Conservation (phyloP, 1,140 invertebrate species). For the Cotesia glomerata region DNA sequence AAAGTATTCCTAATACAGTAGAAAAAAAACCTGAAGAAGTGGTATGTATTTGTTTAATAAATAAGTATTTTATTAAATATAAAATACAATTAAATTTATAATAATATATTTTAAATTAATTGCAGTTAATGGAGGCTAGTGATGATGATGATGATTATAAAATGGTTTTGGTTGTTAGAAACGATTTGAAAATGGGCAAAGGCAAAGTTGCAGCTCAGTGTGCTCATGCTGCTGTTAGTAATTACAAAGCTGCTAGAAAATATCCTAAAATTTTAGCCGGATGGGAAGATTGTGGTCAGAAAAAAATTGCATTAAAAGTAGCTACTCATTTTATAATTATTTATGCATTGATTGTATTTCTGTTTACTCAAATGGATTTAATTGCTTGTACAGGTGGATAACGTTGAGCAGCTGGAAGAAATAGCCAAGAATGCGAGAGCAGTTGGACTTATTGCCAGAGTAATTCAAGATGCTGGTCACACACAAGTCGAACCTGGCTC, state of each 20-base stretch:
- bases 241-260: conserved; percentile 72
- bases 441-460: conserved; percentile 72
- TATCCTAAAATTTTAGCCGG: conserved; percentile 70
- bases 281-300: conserved; percentile 82
- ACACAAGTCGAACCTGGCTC: conserved; percentile 89
- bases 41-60: background rate
- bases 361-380: background rate
- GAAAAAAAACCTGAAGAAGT: background rate
- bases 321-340: conserved; percentile 35
- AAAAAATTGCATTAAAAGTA: conserved; percentile 81
- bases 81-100: background rate
- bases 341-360: background rate
- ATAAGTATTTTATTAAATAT: background rate
- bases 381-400: conserved; percentile 62
- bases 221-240: conserved; percentile 85
- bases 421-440: conserved; percentile 73
- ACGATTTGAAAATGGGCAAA: conserved; percentile 92
- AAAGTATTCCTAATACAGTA: background rate
- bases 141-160: conserved; percentile 69
- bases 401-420: conserved; percentile 70
- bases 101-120: background rate
- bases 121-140: background rate
- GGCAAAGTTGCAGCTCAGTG: conserved; percentile 94
- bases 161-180: conserved; percentile 85
- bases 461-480: conserved; percentile 86